phyloP scores from a whole-genome alignment of 2,113 vertebrate species.

The Petrocephalus microphthalmus region DNA sequence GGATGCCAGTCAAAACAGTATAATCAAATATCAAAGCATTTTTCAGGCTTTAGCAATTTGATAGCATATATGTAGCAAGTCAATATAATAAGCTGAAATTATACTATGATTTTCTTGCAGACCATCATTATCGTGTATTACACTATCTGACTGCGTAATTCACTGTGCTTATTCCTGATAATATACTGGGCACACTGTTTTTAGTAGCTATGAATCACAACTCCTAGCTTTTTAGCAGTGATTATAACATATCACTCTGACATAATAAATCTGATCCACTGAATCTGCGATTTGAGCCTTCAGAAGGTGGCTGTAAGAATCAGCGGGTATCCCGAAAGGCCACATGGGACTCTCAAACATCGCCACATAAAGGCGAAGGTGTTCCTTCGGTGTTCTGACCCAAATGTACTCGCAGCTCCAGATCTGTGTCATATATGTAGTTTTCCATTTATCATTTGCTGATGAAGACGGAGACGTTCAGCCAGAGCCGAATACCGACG shows the following conservation, averaged over 20 bases:
- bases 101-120: neutral
- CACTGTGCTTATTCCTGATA: neutral
- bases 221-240: neutral
- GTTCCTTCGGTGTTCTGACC: neutral
- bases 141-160: neutral
- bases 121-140: slow-evolving; percentile 6
- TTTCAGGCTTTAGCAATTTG: neutral
- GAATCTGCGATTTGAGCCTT: neutral
- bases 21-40: neutral
- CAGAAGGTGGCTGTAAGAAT: neutral
- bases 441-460: neutral
- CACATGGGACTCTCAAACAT: neutral
- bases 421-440: neutral
- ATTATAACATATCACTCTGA: neutral
- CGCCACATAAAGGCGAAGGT: neutral
- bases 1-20: slow-evolving; percentile 1
- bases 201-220: neutral
- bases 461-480: slow-evolving; percentile 34
- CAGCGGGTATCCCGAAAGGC: too few relatives aligned
- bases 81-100: neutral
- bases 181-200: neutral
- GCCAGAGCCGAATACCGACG: slow-evolving; percentile 34
- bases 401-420: neutral
- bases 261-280: neutral
- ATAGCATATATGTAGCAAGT: neutral